Evolutionary conservation across 2,797 vertebrate species (phyloP), one percentile per base, ranked within the genome.

Genomic region (Vespertilio murinus): DNA sequence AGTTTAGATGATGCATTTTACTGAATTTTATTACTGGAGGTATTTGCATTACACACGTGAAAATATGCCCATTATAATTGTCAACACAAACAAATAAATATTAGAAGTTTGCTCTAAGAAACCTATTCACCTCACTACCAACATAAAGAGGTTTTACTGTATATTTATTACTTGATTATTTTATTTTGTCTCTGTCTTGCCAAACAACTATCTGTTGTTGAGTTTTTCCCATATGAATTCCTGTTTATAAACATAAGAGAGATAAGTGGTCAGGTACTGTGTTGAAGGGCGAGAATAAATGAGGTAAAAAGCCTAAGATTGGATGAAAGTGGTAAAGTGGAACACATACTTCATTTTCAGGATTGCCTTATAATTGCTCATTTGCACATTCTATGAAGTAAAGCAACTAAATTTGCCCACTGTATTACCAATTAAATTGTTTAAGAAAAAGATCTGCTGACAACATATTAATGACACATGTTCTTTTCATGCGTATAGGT

Each of bases 361-460:
- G 17, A 65, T 28, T 47, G 22, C 14, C 35, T 92, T 69, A 47
- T 56, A 56, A 83, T 74, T 94, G 28, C 18, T 91, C 40, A 83
- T 74, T 94, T 94, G 35, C 10, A 86, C 5, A 54, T 45, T 61
- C 40, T 89, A n/a, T 85, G 52, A 82, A 90, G 3, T 47, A 54
- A 88, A 95, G 40, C 25, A 71, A 75, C 30, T 92, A n/a, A 93
- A 89, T 75, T 93, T 90, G 0, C 1, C 9, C 7, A 52, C 1
- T 81, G 12, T 49, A 45, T 73, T 89, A 54, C 23, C 59, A 88
- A 87, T 84, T 93, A 87, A 75, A 40, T 91, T 88, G 56, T 56
- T 59, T 73, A 69, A 59, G 38, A 35, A 82, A 90, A 94, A 85
- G 14, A 67, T 8, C 22, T 79, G 18, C 56, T 49, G 20, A 86